phyloP scores from a whole-genome alignment of 2,888 invertebrate genomes.

The Copidosoma aretas region DNA sequence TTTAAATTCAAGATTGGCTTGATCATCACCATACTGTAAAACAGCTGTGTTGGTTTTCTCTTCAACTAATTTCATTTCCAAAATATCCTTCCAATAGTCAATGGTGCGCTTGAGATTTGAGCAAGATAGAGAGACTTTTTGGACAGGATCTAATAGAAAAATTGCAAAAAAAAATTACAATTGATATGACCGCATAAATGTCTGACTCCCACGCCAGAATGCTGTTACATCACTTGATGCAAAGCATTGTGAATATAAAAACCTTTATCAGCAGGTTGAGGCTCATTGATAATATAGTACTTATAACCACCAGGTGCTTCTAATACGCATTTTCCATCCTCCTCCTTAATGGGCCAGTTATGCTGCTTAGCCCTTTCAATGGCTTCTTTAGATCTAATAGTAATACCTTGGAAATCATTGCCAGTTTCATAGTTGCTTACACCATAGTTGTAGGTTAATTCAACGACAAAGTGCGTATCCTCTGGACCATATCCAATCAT shows the following conservation, averaged over 20 bases:
- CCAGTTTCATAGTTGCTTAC: constrained; percentile 85
- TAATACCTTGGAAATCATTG: constrained; percentile 90
- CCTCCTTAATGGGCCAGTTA: constrained; percentile 76
- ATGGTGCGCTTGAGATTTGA: constrained; percentile 78
- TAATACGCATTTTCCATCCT: constrained; percentile 69
- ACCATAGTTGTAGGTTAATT: constrained; percentile 97
- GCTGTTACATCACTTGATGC: constrained; percentile 1
- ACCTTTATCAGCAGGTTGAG: constrained; percentile 73
- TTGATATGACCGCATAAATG: not conserved
- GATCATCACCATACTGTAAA: constrained; percentile 75
- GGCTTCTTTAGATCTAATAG: constrained; percentile 79
- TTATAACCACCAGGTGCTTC: constrained; percentile 93
- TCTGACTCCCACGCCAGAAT: not conserved
- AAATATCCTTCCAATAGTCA: constrained; percentile 83
- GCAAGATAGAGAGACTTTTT: constrained; percentile 80
- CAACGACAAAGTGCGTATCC: constrained; percentile 92
- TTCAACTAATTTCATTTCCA: constrained; percentile 76
- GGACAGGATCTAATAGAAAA: constrained; percentile 73
- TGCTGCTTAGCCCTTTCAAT: constrained; percentile 74
- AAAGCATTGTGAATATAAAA: constrained; percentile 39
- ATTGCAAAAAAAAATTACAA: not conserved
- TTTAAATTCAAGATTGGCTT: constrained; percentile 79
- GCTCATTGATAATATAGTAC: constrained; percentile 79
- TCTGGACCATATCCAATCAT: constrained; percentile 99
- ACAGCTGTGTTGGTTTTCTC: constrained; percentile 69